A percentile compares a stretch with the other conserved stretches of the same genome.
Evolutionary conservation across 2,113 vertebrate species (phyloP).

Genomic region (Corythaeola cristata): DNA sequence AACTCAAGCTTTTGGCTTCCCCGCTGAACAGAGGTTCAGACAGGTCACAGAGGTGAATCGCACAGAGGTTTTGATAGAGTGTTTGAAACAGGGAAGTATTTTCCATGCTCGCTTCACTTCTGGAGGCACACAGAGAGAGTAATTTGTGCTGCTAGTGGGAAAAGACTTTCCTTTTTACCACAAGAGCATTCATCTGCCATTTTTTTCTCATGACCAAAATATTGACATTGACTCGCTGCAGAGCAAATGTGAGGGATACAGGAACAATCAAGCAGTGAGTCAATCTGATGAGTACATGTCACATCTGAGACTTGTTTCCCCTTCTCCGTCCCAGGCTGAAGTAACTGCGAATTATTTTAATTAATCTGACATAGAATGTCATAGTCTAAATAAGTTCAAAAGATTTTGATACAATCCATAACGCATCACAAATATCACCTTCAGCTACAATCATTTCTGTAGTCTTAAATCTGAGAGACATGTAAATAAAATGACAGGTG

Average conservation of each 20-base stretch:
- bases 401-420: conserved; percentile 65
- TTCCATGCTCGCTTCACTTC: not conserved
- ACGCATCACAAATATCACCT: conserved; percentile 59
- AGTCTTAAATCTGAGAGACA: conserved; percentile 64
- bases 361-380: conserved; percentile 72
- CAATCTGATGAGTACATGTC: conserved; percentile 37
- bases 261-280: conserved; percentile 43
- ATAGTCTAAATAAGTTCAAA: conserved; percentile 72
- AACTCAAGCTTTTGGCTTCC: not conserved
- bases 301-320: conserved; percentile 29
- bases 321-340: conserved; percentile 26
- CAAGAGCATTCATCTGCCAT: not conserved
- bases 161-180: not conserved
- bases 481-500: conserved; percentile 68
- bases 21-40: not conserved
- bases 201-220: conserved; percentile 2
- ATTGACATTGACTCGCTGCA: not conserved
- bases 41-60: not conserved
- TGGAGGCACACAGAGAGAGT: not conserved
- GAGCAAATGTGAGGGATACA: not conserved
- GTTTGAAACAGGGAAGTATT: not conserved
- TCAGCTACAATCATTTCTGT: conserved; percentile 32
- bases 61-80: not conserved
- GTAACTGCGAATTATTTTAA: conserved; percentile 74
- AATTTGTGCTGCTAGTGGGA: not conserved